Evolutionary conservation across 2,113 vertebrate genomes (phyloP), one percentile per base, ranked within the genome.

Genomic region (Platichthys stellatus): DNA sequence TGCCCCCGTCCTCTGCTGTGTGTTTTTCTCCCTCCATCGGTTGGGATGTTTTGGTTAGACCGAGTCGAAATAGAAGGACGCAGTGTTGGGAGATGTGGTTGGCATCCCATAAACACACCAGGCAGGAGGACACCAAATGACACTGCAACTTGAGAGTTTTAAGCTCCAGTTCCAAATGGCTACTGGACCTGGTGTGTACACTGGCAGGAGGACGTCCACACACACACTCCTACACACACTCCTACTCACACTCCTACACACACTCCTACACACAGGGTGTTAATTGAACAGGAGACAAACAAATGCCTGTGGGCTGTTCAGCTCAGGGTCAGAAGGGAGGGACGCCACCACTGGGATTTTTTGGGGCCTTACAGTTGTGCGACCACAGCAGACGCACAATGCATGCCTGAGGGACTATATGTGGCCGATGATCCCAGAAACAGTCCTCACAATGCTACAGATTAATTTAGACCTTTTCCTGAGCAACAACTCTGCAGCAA

Each of bases 221-320:
- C 28, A 57, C 24, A 67, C 21, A 72, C 65, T 21, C 45, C 57
- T 45, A 20, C 28, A 57, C 24, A 67, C 26, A 72, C 65, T 21
- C 45, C 57, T 45, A 53, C 47, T 26, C 51, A 61, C 53, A 47
- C 2, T 21, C 45, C 57, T 45, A 20, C 28, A 57, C 24, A 67
- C 26, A 72, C 65, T 21, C 45, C 57, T 45, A 53, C 47, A 31
- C 51, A 61, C 53, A 47, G 2, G 58, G 67, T 80, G 80, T 82
- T 68, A 81, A 86, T 74, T 84, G 71, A 85, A 74, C 74, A 72
- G 9, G 77, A 69, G 45, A 90, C 82, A 88, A 90, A 88, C 85
- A 91, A 85, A 91, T 91, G 86, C 87, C 86, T 92, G 90, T 90
- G 90, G 90, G 76, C 65, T 74, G 69, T 76, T 69, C 47, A 63